Base-by-base conservation (phyloP, 2,113 vertebrate species). In the Promerops cafer region DNA sequence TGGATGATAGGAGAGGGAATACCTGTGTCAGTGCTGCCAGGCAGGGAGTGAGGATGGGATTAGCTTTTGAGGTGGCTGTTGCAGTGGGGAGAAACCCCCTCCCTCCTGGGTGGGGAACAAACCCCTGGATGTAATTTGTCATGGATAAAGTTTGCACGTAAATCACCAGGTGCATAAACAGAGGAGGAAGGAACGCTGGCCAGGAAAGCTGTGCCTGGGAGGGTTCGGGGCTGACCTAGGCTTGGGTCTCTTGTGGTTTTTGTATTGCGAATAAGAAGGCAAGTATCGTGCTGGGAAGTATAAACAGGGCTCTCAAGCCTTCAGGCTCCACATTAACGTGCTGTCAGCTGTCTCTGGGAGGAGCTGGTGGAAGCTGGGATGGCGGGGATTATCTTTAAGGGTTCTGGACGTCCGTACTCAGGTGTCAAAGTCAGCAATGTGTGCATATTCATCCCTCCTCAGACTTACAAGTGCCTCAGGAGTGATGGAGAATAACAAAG, bases 361-460 rank as follows among this genome's bases (percentile, higher is more conserved):
- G 57, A 35, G 89, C 4, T 86, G 79, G 6, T 24, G 52, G 52
- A 11, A 66, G 24, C 21, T 42, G 63, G 28, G 53, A 2, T 22
- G 47, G 7, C 3, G 7, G 35, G 63, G 27, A 16, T 63, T 64
- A 9, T 30, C 54, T 40, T 1, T 8, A 4, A 18, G 13, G 9
- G 50, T 2, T 53, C 66, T 56, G 3, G 3, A 0, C 3, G 18
- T n/a, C 16, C 26, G 1, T 0, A 8, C 9, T 2, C 1, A 0
- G 37, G 57, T 59, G 42, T 37, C 18, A 2, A 4, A 37, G 31
- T 8, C 75, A 28, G 78, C 66, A n/a, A 1, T 4, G 11, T 0
- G 33, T 18, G 23, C 7, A 0, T 19, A 30, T 42, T 19, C 5
- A 28, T 39, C 19, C 64, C 57, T 33, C 33, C 4, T 1, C 2